Evolutionary conservation across 2,113 vertebrate genomes (phyloP), one percentile per base, ranked within the genome.

Genomic region (Ibidorhyncha struthersii): DNA sequence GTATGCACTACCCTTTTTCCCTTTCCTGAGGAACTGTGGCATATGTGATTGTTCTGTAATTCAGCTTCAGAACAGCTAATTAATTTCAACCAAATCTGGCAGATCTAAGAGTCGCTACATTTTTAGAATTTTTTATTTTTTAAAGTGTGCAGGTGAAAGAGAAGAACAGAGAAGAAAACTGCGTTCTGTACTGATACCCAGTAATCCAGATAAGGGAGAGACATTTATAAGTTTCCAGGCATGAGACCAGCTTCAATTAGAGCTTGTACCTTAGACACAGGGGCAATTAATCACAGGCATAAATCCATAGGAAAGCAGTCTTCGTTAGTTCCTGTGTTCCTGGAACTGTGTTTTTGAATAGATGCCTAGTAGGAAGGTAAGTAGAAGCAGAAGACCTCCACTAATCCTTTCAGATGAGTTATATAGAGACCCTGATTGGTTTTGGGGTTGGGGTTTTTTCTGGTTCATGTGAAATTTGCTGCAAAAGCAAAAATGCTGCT

Each of bases 201-300:
- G 36, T 77, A 77, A 82, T 82, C 21, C 26, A 59, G 72, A 49
- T 74, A 91, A 91, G 22, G 61, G 15, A 86, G 50, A 91, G 50
- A 66, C 8, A 2, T 10, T 27, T 70, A 4, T 34, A 56, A 30
- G 19, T 78, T 94, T 71, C 52, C 58, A 95, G 89, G 67, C 86
- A 89, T 62, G 41, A 96, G 55, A 94, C 67, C 50, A 86, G 55
- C 72, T 89, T 92, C 89, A 96, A 23, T 90, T 96, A 92, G 30
- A 81, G 59, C 63, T 86, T 43, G 0, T 79, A 59, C 78, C 61
- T 91, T 79, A 74, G 67, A 88, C 27, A 45, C 38, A 83, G 53
- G 77, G 67, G 45, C 63, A 78, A 86, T 96, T 89, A 91, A 95
- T 92, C 72, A 81, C 55, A 73, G 50, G 18, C 72, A 89, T 78